phyloP scores from a whole-genome alignment of 2,797 vertebrate species.

The Telmatherina bonti region DNA sequence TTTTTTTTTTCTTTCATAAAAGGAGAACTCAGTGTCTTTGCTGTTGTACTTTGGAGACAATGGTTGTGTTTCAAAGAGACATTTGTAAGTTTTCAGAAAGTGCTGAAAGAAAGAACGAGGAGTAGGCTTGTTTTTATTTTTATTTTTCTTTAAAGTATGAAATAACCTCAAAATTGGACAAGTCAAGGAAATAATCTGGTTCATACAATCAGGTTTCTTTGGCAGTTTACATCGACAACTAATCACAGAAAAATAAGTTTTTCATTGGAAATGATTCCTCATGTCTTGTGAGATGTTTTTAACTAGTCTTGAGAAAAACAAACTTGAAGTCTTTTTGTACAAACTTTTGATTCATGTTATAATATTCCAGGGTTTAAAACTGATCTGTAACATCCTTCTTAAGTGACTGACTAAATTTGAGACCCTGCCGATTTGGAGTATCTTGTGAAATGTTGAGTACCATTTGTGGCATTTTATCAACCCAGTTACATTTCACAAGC shows the following conservation, averaged over 20 bases:
- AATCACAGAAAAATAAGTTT: constrained; percentile 20
- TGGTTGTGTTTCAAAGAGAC: constrained; percentile 43
- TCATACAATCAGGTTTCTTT: constrained; percentile 34
- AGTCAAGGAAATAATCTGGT: constrained; percentile 42
- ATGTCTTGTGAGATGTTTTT: constrained; percentile 28
- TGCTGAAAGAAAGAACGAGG: constrained; percentile 40
- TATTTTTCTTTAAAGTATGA: constrained; percentile 17
- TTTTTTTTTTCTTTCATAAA: constrained; percentile 50
- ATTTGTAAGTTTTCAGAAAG: constrained; percentile 44
- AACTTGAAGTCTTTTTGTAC: constrained; percentile 30
- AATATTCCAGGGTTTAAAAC: constrained; percentile 11
- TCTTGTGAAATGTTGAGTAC: constrained; percentile 8
- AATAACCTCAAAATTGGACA: constrained; percentile 38
- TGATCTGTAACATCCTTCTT: neutral
- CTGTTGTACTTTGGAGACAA: constrained; percentile 27
- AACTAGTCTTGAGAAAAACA: constrained; percentile 20
- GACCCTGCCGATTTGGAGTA: constrained; percentile 23
- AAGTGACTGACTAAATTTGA: constrained; percentile 8
- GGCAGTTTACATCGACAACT: constrained; percentile 39
- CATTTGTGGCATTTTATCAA: constrained; percentile 10
- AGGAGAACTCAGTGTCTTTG: constrained; percentile 39
- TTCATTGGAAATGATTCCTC: constrained; percentile 19
- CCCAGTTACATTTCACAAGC: constrained; percentile 38
- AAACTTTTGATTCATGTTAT: constrained; percentile 24
- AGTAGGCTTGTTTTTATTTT: constrained; percentile 10